Base-by-base conservation (phyloP, 2,888 invertebrate genomes). In the Parnassius smintheus region DNA sequence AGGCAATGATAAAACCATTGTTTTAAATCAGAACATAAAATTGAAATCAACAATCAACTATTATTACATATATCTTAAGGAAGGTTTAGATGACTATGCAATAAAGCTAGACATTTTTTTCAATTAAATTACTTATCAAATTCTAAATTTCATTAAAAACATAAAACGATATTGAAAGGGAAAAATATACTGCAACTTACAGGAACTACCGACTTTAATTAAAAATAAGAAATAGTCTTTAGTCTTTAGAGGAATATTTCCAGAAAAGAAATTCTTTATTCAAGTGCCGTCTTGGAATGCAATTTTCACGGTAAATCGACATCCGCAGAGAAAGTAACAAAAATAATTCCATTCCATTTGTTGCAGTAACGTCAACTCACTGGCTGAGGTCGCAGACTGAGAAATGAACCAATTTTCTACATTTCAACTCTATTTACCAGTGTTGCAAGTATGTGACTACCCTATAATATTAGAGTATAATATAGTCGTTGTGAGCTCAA, bases 261-360 rank as follows among this genome's bases (percentile, higher is more conserved):
- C 68, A 75, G 73, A 77, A 78, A 78, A 74, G 79, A 78, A 82
- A 85, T 80, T 86, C 76, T 81, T 81, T 85, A 86, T 86, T 86
- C 87, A 69, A 65, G 72, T 71, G 72, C 71, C 76, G 80, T 80
- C 77, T 69, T 65, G 73, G 82, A 86, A 86, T 86, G 85, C 85
- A 86, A 85, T 86, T 86, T 84, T 83, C 74, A 75, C 72, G 70
- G 69, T 69, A 70, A 71, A 71, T 70, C 69, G 75, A 70, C 70
- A 68, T 70, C 66, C 70, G 65, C 62, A 68, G 74, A 69, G 78
- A 76, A 84, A 78, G 80, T 81, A 83, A 86, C 81, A 81, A 82
- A 84, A 87, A 86, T 86, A 81, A 86, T 87, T 84, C 85, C 78
- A 68, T 87, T 86, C 80, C 81, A 86, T 86, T 83, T 78, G 75